Conservation (phyloP, 2,113 vertebrate genomes). For the Sinocyclocheilus anophthalmus region DNA sequence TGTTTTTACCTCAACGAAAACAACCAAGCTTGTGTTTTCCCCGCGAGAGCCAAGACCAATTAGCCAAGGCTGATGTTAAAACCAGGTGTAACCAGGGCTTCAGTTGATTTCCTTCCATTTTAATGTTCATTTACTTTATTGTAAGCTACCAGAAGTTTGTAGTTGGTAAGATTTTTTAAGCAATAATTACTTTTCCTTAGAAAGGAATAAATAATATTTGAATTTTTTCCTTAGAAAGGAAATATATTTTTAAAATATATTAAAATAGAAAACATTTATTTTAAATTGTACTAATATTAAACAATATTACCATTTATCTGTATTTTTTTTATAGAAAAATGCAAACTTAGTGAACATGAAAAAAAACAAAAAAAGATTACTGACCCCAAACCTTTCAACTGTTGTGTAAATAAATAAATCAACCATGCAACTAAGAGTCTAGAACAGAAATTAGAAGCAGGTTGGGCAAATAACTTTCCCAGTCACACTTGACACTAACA, state of each 20-base stretch:
- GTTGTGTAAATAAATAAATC: neutral
- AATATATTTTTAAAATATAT: too few species aligned
- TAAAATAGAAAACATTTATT: too few species aligned
- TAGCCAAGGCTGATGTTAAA: neutral
- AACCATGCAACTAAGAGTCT: neutral
- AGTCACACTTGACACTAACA: neutral
- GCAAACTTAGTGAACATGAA: neutral
- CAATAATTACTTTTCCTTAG: too few species aligned
- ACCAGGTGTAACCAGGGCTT: too few species aligned
- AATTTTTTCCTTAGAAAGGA: too few species aligned
- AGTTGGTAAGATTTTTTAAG: too few species aligned
- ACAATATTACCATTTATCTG: neutral
- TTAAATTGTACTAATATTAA: neutral
- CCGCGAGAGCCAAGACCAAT: constrained; percentile 5
- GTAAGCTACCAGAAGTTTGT: too few species aligned
- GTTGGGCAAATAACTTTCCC: neutral
- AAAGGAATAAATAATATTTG: too few species aligned
- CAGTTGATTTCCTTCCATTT: too few species aligned
- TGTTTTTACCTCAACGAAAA: constrained; percentile 40
- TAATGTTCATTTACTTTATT: too few species aligned
- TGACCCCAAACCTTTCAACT: neutral
- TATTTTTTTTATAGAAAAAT: neutral
- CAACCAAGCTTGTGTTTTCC: neutral
- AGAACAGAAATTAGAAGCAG: neutral
- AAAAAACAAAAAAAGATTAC: neutral